Evolutionary conservation across 2,113 vertebrate genomes (phyloP).

Genomic region (Dolichallabes microphthalmus): DNA sequence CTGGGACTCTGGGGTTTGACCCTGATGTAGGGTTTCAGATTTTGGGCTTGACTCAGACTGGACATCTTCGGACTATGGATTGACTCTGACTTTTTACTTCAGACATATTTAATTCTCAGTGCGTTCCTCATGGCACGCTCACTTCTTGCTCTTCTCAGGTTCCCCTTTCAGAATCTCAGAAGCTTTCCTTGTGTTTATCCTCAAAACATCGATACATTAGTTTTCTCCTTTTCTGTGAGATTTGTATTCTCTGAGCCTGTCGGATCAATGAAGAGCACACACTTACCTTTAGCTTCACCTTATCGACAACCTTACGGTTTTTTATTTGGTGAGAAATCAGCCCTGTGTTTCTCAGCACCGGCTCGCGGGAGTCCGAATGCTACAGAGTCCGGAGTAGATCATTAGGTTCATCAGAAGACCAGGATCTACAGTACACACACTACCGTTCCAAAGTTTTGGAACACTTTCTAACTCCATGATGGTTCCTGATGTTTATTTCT

Average conservation of each 20-base stretch:
- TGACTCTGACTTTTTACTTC: not conserved
- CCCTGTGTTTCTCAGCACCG: not conserved
- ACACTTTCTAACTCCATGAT: no score
- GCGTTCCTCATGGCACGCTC: not conserved
- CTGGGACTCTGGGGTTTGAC: no score
- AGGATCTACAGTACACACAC: no score
- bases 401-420: not conserved
- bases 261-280: not conserved
- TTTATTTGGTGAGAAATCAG: not conserved
- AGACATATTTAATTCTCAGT: not conserved
- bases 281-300: not conserved
- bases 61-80: no score
- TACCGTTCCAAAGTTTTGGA: no score
- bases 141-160: not conserved
- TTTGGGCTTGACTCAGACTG: no score
- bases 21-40: no score
- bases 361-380: not conserved
- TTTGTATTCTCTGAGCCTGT: not conserved
- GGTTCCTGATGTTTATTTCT: no score
- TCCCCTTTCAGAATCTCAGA: not conserved
- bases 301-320: not conserved
- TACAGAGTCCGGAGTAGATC: not conserved
- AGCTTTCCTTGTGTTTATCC: not conserved
- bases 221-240: not conserved
- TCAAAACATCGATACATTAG: constrained; percentile 2